A percentile compares a stretch with the other conserved stretches of the same genome.
phyloP scores from a whole-genome alignment of 53 echinoderm and acorn worm species.

The Echinarachnius parma region DNA sequence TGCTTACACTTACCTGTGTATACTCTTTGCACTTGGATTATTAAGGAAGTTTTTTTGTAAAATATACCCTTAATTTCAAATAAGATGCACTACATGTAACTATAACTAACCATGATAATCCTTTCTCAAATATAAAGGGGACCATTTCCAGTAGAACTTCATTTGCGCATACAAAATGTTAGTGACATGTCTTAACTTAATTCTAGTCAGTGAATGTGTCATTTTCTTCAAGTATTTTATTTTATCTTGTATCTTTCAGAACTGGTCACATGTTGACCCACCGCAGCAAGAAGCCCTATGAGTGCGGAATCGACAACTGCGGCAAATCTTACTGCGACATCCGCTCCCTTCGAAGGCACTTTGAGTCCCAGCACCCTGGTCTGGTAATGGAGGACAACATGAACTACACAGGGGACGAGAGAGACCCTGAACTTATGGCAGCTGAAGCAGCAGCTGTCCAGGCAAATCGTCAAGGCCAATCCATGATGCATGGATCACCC shows the following conservation, averaged over 20 bases:
- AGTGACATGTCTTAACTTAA: too few relatives aligned
- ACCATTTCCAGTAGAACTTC: too few relatives aligned
- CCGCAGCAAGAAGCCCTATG: slow-evolving; percentile 98
- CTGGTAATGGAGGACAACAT: slow-evolving; percentile 96
- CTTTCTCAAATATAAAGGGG: too few relatives aligned
- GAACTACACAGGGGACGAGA: slow-evolving; percentile 96
- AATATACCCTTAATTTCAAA: too few relatives aligned
- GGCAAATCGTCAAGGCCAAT: slow-evolving; percentile 61
- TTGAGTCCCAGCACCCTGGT: slow-evolving; percentile 96
- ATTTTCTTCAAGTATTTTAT: too few relatives aligned
- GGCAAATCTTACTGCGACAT: slow-evolving; percentile 98
- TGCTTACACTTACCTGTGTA: too few relatives aligned
- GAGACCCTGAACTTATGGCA: slow-evolving; percentile 81
- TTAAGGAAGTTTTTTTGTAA: too few relatives aligned
- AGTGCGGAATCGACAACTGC: slow-evolving; percentile 85
- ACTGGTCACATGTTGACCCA: slow-evolving; percentile 98
- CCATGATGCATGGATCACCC: slow-evolving; percentile 38
- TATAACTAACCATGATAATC: too few relatives aligned
- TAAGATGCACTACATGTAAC: too few relatives aligned
- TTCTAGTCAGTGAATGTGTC: too few relatives aligned
- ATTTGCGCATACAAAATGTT: too few relatives aligned
- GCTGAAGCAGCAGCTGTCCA: slow-evolving; percentile 89
- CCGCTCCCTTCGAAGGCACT: slow-evolving; percentile 85
- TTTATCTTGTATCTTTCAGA: slow-evolving; percentile 41
- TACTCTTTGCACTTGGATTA: too few relatives aligned